Conservation (phyloP, 2,113 vertebrate genomes). For the Trinectes maculatus region DNA sequence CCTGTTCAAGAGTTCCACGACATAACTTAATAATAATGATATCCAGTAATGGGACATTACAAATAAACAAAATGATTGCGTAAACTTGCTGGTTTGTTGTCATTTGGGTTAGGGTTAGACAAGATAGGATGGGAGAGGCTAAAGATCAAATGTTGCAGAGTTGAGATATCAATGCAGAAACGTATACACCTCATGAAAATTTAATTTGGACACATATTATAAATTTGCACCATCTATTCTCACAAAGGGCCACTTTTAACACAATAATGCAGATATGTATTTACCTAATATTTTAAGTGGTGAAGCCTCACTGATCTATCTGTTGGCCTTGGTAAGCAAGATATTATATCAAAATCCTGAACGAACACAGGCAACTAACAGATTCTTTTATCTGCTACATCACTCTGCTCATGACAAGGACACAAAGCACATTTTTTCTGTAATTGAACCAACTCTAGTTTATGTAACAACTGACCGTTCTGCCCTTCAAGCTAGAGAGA, state of each 20-base stretch:
- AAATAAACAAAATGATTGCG: neutral
- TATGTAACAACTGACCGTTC: conserved; percentile 72
- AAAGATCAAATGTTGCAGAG: conserved; percentile 28
- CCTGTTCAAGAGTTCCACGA: neutral
- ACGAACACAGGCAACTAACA: conserved; percentile 27
- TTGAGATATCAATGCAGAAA: conserved; percentile 17
- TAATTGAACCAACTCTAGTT: conserved; percentile 70
- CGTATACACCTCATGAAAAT: neutral
- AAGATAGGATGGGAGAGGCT: neutral
- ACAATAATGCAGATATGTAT: neutral
- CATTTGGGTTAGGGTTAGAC: too few relatives aligned
- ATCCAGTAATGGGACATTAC: neutral
- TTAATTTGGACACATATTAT: neutral
- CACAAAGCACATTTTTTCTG: conserved; percentile 66
- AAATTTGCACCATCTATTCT: neutral
- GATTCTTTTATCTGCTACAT: conserved; percentile 48
- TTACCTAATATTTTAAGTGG: neutral
- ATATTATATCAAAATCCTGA: conserved; percentile 41
- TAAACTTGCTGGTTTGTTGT: conserved; percentile 4
- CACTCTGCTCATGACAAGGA: conserved; percentile 57
- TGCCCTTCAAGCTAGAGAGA: conserved; percentile 71
- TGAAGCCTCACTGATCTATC: neutral
- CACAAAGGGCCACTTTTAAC: neutral
- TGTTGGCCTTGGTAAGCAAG: conserved; percentile 10
- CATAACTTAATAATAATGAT: neutral